phyloP scores from a whole-genome alignment of 2,888 invertebrate genomes.

The Galerucella pusilla region DNA sequence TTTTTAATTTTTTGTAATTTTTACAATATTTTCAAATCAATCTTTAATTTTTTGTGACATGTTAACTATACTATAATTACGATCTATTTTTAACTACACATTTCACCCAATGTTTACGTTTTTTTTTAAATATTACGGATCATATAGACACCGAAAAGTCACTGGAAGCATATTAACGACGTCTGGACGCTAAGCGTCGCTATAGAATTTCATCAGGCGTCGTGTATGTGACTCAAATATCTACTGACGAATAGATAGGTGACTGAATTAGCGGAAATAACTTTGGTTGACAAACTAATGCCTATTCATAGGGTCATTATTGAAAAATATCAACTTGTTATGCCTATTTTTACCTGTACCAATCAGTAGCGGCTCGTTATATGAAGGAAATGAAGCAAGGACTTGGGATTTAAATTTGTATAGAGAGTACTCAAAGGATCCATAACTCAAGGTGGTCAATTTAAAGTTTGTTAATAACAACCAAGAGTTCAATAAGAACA shows the following conservation, averaged over 20 bases:
- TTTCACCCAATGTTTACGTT: neutral
- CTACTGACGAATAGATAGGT: slow-evolving; percentile 23
- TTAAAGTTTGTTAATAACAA: too few relatives aligned
- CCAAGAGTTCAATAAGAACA: too few relatives aligned
- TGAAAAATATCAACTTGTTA: neutral
- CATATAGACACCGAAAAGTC: slow-evolving; percentile 11
- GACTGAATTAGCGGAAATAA: slow-evolving; percentile 28
- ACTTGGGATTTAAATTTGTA: too few relatives aligned
- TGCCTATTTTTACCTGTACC: too few relatives aligned
- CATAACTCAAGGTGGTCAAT: too few relatives aligned
- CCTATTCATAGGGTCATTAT: neutral
- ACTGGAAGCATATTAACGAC: slow-evolving; percentile 21
- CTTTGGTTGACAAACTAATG: slow-evolving; percentile 18
- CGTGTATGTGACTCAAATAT: slow-evolving; percentile 31
- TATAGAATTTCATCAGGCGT: slow-evolving; percentile 32
- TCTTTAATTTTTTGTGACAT: too few relatives aligned
- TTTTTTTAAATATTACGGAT: neutral
- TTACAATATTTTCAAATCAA: too few relatives aligned
- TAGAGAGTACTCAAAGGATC: too few relatives aligned
- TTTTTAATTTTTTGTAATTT: too few relatives aligned
- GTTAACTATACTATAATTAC: neutral
- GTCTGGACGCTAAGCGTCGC: slow-evolving; percentile 31
- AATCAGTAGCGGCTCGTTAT: too few relatives aligned
- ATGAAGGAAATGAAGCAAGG: too few relatives aligned
- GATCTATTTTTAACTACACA: neutral